Evolutionary conservation across 1,140 invertebrate species (phyloP).

Genomic region (Papilio aristodemus): DNA sequence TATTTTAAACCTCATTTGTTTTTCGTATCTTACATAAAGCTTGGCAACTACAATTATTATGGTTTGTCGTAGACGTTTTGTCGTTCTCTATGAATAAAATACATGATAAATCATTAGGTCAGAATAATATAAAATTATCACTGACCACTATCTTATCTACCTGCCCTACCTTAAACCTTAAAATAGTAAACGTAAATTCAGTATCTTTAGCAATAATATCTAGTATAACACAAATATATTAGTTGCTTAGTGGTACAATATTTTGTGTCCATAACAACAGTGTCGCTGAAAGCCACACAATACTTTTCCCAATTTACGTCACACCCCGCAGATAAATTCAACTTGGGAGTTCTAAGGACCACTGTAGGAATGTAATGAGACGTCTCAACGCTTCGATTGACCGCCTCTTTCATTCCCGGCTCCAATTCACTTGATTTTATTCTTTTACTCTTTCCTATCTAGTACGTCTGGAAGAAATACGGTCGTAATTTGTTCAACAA

Average conservation of each 20-base stretch:
- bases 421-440: conserved; percentile 69
- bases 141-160: no score
- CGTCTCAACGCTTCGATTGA: conserved; percentile 71
- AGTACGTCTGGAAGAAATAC: conserved; percentile 47
- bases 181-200: no score
- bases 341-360: conserved; percentile 40
- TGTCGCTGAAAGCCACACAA: conserved; percentile 30
- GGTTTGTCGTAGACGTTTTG: no score
- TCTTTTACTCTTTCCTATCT: conserved; percentile 63
- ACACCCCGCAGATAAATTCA: conserved; percentile 41
- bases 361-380: conserved; percentile 63
- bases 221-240: background rate
- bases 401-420: conserved; percentile 62
- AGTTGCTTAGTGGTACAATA: conserved; percentile 22
- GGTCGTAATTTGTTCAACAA: background rate
- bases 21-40: no score
- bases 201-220: background rate
- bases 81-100: no score
- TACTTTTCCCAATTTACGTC: conserved; percentile 23
- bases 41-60: no score
- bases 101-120: no score
- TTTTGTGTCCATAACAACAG: conserved; percentile 21
- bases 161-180: no score
- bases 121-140: no score
- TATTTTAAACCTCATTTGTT: no score